Base-by-base conservation (phyloP, 2,113 vertebrate species). In the Poicephalus meyeri region DNA sequence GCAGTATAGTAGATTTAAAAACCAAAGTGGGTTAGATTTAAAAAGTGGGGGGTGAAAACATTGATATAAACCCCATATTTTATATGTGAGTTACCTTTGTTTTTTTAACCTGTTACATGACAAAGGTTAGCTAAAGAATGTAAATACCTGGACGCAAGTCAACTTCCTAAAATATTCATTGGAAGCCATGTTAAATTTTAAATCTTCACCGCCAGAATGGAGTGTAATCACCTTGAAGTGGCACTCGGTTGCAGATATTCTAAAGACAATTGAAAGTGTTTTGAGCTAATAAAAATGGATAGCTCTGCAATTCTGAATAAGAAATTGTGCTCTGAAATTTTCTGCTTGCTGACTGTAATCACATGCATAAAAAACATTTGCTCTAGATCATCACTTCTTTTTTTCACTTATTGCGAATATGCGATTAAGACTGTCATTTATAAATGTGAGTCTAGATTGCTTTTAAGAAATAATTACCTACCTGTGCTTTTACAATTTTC, bases 381-480 rank as follows among this genome's bases (percentile, higher is more conserved):
- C 37, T 80, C 4, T 74, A 80, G 23, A 29, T 91, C 37, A 83
- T 85, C 42, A 64, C 0, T 15, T 13, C 26, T 28, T 68, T 91
- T 92, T 83, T 94, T 25, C 47, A 60, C 35, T 71, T 78, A 53
- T 2, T 39, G 24, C 8, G 2, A 86, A 84, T 49, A 52, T 20
- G 39, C 1, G 71, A 91, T 94, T 90, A 94, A 70, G 33, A 2
- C 68, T 94, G 76, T 60, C 58, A 77, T 65, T 95, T 95, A 69
- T 73, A 93, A 89, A 88, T 60, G 37, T 73, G 49, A 89, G 20
- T 39, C 49, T 91, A 60, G 37, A 81, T 87, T 94, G 89, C 29
- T 96, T 95, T 95, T 93, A 89, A 79, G 26, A 29, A 96, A 80
- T 93, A 89, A 93, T 97, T 92, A 87, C 82, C 65, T 93, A 84